These are phyloP conservation scores for Hyphantria cunea DNA, from an alignment of 1,140 invertebrate genomes.

Conservation along the genomic window DNA sequence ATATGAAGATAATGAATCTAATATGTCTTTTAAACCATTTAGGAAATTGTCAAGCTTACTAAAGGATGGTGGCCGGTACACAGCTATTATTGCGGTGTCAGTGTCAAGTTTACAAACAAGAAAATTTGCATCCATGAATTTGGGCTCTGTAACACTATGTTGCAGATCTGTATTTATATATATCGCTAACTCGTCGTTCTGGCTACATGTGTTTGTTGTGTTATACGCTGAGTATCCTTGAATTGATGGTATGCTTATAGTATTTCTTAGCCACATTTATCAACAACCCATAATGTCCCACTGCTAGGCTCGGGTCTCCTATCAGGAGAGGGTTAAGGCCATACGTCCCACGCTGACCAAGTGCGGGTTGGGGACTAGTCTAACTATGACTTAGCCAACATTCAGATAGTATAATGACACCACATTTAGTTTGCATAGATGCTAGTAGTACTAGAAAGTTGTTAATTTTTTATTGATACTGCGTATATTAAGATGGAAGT, in stretches of 20 bases:
- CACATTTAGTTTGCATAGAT: neutral
- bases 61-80: constrained; percentile 8
- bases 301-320: too few relatives aligned
- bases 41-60: neutral
- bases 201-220: neutral
- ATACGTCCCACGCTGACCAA: too few relatives aligned
- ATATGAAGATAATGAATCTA: neutral
- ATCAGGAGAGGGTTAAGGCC: too few relatives aligned
- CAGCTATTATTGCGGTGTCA: neutral
- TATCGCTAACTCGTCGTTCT: constrained; percentile 1
- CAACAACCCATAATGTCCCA: too few relatives aligned
- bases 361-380: too few relatives aligned
- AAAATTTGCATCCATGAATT: constrained; percentile 5
- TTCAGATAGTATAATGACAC: constrained; percentile 2
- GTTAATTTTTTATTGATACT: constrained; percentile 9
- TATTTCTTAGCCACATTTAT: too few relatives aligned
- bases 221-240: neutral
- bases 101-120: constrained; percentile 3
- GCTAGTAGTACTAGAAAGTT: neutral
- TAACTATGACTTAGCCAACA: constrained; percentile 8
- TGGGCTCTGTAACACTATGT: neutral
- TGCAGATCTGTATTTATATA: neutral
- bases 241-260: neutral
- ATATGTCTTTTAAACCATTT: neutral
- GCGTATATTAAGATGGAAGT: constrained; percentile 6